Conservation (phyloP, 1,140 invertebrate genomes). For the Trichonephila clavata region DNA sequence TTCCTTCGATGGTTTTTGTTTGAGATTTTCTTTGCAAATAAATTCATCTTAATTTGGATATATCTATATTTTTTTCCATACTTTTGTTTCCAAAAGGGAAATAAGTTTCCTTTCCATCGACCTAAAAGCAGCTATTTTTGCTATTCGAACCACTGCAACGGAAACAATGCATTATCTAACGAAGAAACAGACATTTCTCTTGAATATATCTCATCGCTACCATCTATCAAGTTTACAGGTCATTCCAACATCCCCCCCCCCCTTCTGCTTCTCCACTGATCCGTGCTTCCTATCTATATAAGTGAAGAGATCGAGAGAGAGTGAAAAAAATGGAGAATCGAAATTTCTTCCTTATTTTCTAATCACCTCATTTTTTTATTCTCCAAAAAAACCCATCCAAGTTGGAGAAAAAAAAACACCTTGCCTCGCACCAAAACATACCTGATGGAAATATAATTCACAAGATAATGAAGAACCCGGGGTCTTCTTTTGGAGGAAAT, state of each 20-base stretch:
- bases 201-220: neutral
- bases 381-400: neutral
- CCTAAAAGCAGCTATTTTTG: too few species aligned
- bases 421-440: conserved; percentile 33
- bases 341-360: conserved; percentile 32
- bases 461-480: neutral
- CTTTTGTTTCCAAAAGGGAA: too few species aligned
- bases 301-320: neutral
- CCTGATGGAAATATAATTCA: conserved; percentile 27
- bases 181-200: neutral
- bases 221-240: neutral
- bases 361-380: neutral
- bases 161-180: too few species aligned
- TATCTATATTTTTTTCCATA: too few species aligned
- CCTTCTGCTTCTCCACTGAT: neutral
- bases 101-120: too few species aligned
- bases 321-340: neutral
- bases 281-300: neutral
- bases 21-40: too few species aligned
- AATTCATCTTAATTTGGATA: too few species aligned
- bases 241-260: neutral
- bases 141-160: too few species aligned
- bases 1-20: too few species aligned
- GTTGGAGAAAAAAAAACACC: neutral
- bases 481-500: neutral